Evolutionary conservation across 2,888 invertebrate species (phyloP), one percentile per base, ranked within the genome.

Genomic region (Cancer borealis): DNA sequence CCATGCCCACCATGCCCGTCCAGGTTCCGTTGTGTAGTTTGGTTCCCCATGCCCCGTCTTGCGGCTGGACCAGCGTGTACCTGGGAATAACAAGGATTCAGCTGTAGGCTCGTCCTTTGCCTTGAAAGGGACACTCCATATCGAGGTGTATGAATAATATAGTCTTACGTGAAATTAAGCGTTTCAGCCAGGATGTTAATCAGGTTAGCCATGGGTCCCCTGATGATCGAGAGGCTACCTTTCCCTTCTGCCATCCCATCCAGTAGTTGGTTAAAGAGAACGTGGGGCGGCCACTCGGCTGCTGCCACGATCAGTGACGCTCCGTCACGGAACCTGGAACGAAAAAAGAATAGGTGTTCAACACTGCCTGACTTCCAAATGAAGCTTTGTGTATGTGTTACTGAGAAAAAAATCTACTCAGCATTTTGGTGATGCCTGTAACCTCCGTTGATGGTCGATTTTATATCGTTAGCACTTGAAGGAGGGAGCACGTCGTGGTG

Each of bases 1-100:
- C 92, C 30, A 73, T 60, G 46, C 92, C 92, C 39, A 92, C 79
- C 92, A 92, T 92, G n/a, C 92, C 92, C 79, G 66, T 92, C 92
- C 92, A 92, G 26, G 92, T 79, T 60, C 73, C 92, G n/a, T 92
- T 92, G 8, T 73, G 46, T 39, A 92, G 92, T 39, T 46, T 39
- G 79, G 73, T 39, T 6, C 92, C 92, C 92, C 92, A 92, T 0
- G 73, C 39, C 26, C 21, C 45, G 47, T 92, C 92, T 66, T 39
- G 21, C 21, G 92, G 92, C 45, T 92, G 73, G 5, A 73, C 47
- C 47, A 92, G 66, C 45, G 8, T 92, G 92, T 92, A 92, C 26
- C 92, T 92, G 79, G 26, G 26, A 30, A n/a, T 5, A 49, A 87
- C 87, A 30, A 6, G n/a, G 39, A 30, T 46, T 2, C 21, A 88